phyloP scores from a whole-genome alignment of 92 coral and sea anemone genomes.

The Plumapathes pennacea region DNA sequence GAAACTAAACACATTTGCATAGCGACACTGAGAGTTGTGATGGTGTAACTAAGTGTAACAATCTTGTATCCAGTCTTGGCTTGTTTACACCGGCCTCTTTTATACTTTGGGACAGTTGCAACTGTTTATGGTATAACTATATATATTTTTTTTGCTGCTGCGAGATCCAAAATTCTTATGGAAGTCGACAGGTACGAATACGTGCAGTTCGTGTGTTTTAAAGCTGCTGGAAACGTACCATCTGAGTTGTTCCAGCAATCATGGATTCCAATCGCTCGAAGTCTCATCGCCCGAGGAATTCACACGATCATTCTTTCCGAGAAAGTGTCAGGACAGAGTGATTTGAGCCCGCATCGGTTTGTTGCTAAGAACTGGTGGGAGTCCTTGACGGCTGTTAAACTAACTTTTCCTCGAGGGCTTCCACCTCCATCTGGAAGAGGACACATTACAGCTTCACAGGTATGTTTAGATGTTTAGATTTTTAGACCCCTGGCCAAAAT shows the following conservation, averaged over 20 bases:
- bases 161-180: too few species aligned
- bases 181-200: slow-evolving; percentile 26
- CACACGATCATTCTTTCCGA: slow-evolving; percentile 68
- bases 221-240: slow-evolving; percentile 57
- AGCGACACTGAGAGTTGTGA: too few species aligned
- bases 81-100: too few species aligned
- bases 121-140: too few species aligned
- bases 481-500: too few species aligned
- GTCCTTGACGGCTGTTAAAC: slow-evolving; percentile 67
- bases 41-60: too few species aligned
- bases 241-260: slow-evolving; percentile 86
- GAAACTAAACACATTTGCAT: too few species aligned
- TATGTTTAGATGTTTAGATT: slow-evolving; percentile 4
- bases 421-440: slow-evolving; percentile 70
- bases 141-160: too few species aligned
- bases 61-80: too few species aligned
- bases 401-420: slow-evolving; percentile 71
- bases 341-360: slow-evolving; percentile 62
- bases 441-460: slow-evolving; percentile 76
- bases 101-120: too few species aligned
- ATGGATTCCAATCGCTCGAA: slow-evolving; percentile 75
- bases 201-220: slow-evolving; percentile 86
- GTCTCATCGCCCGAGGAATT: slow-evolving; percentile 74
- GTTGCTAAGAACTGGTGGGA: slow-evolving; percentile 86
- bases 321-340: slow-evolving; percentile 47